Evolutionary conservation across 2,113 vertebrate genomes (phyloP).

Genomic region (Ginglymostoma cirratum): DNA sequence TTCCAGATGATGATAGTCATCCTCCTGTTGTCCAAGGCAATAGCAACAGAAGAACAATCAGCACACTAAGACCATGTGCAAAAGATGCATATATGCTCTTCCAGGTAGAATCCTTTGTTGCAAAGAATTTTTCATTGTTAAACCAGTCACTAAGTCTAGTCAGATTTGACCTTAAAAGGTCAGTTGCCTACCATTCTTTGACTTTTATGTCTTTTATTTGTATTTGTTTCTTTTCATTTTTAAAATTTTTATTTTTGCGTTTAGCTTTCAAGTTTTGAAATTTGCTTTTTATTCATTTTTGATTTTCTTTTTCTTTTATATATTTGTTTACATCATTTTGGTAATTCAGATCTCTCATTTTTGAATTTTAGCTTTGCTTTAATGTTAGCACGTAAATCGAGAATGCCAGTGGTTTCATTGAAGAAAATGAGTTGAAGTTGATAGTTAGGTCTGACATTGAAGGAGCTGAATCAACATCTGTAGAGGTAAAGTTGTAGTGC

Average conservation of each 20-base stretch:
- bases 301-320: too few relatives aligned
- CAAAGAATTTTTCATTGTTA: constrained; percentile 28
- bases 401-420: not conserved
- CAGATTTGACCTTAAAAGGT: not conserved
- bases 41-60: constrained; percentile 87
- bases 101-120: constrained; percentile 64
- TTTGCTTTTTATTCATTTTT: too few relatives aligned
- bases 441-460: not conserved
- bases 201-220: not conserved
- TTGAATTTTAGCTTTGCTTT: not conserved
- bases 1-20: constrained; percentile 68
- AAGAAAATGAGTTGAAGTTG: not conserved
- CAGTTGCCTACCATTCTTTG: not conserved
- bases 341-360: not conserved
- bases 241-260: too few relatives aligned
- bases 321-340: too few relatives aligned
- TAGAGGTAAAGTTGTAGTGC: not conserved
- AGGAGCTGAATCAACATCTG: not conserved
- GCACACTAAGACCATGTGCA: constrained; percentile 87
- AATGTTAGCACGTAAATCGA: not conserved
- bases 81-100: constrained; percentile 99
- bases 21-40: constrained; percentile 77
- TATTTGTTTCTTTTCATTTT: not conserved
- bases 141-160: constrained; percentile 20
- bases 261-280: too few relatives aligned